Conservation (phyloP, 2,797 vertebrate species). For the Chelon auratus region DNA sequence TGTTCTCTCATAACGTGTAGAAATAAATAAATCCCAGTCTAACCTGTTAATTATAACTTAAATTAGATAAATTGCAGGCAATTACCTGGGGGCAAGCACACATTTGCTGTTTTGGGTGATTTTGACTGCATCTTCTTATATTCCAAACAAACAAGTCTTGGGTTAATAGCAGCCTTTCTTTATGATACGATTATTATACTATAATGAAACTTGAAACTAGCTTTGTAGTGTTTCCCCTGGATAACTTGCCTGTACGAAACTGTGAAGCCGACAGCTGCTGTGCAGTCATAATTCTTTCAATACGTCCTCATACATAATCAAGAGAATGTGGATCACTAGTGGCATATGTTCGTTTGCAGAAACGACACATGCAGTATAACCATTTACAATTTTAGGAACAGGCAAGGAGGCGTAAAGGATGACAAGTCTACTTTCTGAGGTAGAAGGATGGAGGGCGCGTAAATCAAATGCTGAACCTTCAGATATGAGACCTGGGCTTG, state of each 20-base stretch:
- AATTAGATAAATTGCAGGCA: constrained; percentile 16
- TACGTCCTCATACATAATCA: too few relatives aligned
- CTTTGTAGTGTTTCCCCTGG: neutral
- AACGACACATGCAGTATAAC: too few relatives aligned
- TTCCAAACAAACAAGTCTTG: constrained; percentile 5
- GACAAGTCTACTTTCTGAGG: too few relatives aligned
- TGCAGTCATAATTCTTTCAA: neutral
- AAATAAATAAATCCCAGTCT: constrained; percentile 10
- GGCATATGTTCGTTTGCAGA: too few relatives aligned
- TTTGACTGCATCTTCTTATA: constrained; percentile 2
- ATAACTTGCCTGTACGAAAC: neutral
- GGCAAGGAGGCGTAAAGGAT: too few relatives aligned
- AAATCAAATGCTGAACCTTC: too few relatives aligned
- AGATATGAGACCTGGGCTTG: too few relatives aligned
- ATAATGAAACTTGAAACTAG: neutral
- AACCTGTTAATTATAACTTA: constrained; percentile 21
- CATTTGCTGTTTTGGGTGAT: constrained; percentile 17
- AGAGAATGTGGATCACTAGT: too few relatives aligned
- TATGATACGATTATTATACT: neutral
- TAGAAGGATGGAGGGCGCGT: too few relatives aligned
- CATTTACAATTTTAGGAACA: too few relatives aligned
- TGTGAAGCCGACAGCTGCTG: neutral
- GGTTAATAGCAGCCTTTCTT: neutral
- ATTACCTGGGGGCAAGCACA: constrained; percentile 4
- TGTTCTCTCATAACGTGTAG: constrained; percentile 1